phyloP scores from a whole-genome alignment of 2,113 vertebrate genomes.

The Onychorhynchus coronatus region DNA sequence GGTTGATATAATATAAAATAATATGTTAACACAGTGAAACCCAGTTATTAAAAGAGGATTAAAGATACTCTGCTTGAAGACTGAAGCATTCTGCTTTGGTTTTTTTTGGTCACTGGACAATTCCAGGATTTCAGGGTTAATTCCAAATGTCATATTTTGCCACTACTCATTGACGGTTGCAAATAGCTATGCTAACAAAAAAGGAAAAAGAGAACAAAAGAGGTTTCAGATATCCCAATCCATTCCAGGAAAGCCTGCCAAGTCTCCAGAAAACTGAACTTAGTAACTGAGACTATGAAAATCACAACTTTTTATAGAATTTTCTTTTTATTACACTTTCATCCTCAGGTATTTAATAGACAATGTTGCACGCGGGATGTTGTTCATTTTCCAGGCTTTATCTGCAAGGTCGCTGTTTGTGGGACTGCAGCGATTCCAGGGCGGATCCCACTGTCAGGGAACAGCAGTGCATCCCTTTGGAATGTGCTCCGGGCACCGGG shows the following conservation, averaged over 20 bases:
- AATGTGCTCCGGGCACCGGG: accelerated
- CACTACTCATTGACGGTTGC: not conserved
- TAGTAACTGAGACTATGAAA: slow-evolving; percentile 46
- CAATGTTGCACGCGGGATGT: not conserved
- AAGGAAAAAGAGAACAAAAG: not conserved
- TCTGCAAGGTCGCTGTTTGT: not conserved
- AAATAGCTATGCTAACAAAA: not conserved
- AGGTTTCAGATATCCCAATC: slow-evolving; percentile 28
- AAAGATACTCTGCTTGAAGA: not conserved
- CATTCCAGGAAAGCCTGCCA: slow-evolving; percentile 33
- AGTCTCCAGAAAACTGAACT: slow-evolving; percentile 16
- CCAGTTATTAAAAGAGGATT: slow-evolving; percentile 1
- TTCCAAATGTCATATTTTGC: slow-evolving; percentile 6
- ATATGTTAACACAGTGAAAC: not conserved
- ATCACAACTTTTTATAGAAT: slow-evolving; percentile 48
- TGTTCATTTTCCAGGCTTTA: not conserved
- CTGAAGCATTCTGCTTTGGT: not conserved
- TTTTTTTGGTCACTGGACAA: not conserved
- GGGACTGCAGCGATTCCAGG: not conserved
- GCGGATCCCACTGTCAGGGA: accelerated
- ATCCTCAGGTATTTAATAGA: not conserved
- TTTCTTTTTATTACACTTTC: slow-evolving; percentile 10
- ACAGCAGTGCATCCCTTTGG: not conserved
- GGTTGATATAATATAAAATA: not conserved
- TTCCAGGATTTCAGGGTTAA: not conserved